phyloP scores from a whole-genome alignment of 2,888 invertebrate genomes.

The Aphidoletes aphidimyza region DNA sequence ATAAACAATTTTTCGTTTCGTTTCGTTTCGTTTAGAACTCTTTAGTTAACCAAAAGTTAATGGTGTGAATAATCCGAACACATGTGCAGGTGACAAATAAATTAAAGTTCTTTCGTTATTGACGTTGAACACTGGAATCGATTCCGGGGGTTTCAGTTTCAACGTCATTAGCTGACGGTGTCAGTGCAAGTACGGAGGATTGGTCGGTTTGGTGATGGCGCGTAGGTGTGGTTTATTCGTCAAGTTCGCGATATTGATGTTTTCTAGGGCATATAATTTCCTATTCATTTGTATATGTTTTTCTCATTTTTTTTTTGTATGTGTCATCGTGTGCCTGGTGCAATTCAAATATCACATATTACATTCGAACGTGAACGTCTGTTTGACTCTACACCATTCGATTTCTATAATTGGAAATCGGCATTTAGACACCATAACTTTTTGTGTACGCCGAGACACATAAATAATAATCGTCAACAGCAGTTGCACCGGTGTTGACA shows the following conservation, averaged over 20 bases:
- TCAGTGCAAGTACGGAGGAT: not conserved
- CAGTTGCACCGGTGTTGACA: constrained; percentile 39
- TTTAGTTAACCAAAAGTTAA: constrained; percentile 48
- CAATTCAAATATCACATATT: not conserved
- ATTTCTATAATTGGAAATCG: constrained; percentile 43
- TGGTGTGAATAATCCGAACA: constrained; percentile 55
- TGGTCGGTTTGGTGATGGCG: constrained; percentile 1
- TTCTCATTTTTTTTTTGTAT: constrained; percentile 22
- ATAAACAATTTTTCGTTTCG: not conserved
- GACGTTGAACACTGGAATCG: not conserved
- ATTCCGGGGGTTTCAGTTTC: not conserved
- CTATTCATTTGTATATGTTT: constrained; percentile 41
- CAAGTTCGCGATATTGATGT: constrained; percentile 4
- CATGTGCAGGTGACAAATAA: constrained; percentile 56
- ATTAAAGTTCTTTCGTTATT: constrained; percentile 53
- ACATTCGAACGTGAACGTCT: not conserved
- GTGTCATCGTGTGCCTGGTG: constrained; percentile 54
- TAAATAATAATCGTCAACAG: constrained; percentile 52
- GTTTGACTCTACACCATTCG: not conserved
- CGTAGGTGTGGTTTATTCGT: constrained; percentile 50
- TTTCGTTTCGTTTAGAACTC: not conserved
- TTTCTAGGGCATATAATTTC: constrained; percentile 4
- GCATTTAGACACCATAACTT: not conserved
- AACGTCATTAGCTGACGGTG: constrained; percentile 39
- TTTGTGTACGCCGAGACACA: constrained; percentile 35